Evolutionary conservation across 1,140 invertebrate genomes (phyloP), one percentile per base, ranked within the genome.

Genomic region (Monomorium pharaonis): DNA sequence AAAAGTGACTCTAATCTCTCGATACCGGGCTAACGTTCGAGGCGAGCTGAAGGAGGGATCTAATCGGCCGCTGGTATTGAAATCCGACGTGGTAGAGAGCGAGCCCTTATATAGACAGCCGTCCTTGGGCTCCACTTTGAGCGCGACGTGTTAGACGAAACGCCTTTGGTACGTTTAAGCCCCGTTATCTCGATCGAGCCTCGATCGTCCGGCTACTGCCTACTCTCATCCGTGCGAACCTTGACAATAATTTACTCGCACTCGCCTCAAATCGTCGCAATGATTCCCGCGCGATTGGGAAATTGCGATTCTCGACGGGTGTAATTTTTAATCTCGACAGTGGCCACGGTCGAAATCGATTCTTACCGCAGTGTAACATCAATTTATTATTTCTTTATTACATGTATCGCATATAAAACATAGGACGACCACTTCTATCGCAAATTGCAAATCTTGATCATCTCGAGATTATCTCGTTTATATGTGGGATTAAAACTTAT

Each of bases 161-260:
- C 65, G 88, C 60, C 75, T 83, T 87, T 77, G 63, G 87, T 88
- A 90, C 85, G 63, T 85, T 88, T 60, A 89, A 90, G 86, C 74
- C 75, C 86, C 89, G 89, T 91, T 91, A 91, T 91, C 89, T 90
- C 76, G 86, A 90, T 90, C 89, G 78, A 56, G 74, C 67, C 74
- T 69, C 85, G 78, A 89, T 76, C 88, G 77, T 78, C 58, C 63
- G n/a, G 65, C 84, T 83, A 72, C 88, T 77, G 58, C 88, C 78
- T 89, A 80, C 88, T 89, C 87, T 88, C 84, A 44, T 62, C 63
- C 76, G 51, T 63, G 33, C 63, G 84, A 70, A 56, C 60, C 88
- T 89, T 89, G 89, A 91, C 81, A 89, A 92, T 89, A 91, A 91
- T 90, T 91, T 72, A 91, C 89, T 33, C 24, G 85, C 76, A 54